These are phyloP conservation scores for Chouioia cunea DNA, from an alignment of 2,888 invertebrate species.

Conservation along the genomic window DNA sequence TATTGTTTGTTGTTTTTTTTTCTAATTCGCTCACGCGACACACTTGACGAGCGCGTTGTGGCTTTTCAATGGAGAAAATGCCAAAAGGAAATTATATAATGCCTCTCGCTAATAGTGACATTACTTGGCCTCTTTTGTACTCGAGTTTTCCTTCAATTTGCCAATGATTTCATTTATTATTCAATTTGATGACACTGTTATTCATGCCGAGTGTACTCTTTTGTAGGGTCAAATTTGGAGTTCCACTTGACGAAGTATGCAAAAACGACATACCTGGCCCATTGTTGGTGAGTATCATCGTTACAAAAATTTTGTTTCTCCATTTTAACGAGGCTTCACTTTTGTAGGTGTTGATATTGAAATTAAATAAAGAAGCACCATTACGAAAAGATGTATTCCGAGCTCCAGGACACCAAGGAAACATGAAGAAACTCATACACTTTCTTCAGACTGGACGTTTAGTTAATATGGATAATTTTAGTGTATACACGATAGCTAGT, in stretches of 20 bases:
- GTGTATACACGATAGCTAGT: constrained; percentile 97
- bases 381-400: constrained; percentile 93
- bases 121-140: not conserved
- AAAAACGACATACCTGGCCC: constrained; percentile 96
- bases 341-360: constrained; percentile 86
- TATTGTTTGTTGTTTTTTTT: constrained; percentile 16
- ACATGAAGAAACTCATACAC: constrained; percentile 93
- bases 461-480: constrained; percentile 94
- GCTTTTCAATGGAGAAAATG: constrained; percentile 2
- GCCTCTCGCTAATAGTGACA: not conserved
- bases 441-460: constrained; percentile 90
- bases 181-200: not conserved
- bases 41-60: not conserved
- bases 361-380: constrained; percentile 95
- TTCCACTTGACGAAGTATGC: constrained; percentile 91
- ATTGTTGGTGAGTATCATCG: constrained; percentile 75
- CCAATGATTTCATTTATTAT: not conserved
- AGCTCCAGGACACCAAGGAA: constrained; percentile 94
- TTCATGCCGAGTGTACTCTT: constrained; percentile 8
- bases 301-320: not conserved
- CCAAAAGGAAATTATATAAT: constrained; percentile 29
- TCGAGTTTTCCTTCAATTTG: not conserved
- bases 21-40: not conserved
- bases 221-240: constrained; percentile 90
- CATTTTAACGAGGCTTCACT: not conserved